Evolutionary conservation across 2,888 invertebrate genomes (phyloP).

Genomic region (Liposcelis brunnea): DNA sequence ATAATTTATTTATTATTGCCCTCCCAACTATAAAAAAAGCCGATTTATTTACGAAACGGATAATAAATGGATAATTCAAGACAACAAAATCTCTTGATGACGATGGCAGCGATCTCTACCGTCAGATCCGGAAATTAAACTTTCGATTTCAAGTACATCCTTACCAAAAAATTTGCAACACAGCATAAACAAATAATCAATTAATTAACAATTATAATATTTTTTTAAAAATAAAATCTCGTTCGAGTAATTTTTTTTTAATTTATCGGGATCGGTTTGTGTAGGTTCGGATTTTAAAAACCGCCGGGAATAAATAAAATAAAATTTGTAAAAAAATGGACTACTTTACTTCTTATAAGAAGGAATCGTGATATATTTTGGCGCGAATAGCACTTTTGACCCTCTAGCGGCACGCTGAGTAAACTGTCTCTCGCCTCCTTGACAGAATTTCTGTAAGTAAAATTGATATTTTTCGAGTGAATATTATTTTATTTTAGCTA

Average conservation of each 20-base stretch:
- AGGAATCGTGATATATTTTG: slow-evolving; percentile 1
- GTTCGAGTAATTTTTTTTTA: not conserved
- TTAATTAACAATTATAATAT: not conserved
- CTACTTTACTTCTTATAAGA: slow-evolving; percentile 3
- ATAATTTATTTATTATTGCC: no score
- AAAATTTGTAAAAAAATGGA: not conserved
- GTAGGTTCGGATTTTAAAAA: not conserved
- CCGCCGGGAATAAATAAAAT: not conserved
- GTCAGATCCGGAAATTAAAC: no score
- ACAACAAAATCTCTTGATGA: no score
- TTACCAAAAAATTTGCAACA: no score
- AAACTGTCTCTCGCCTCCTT: slow-evolving; percentile 12
- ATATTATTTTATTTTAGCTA: slow-evolving; percentile 11
- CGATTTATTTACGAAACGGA: no score
- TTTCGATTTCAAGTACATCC: no score
- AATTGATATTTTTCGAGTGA: not conserved
- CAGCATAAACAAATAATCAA: not conserved
- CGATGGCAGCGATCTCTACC: no score
- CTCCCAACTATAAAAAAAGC: no score
- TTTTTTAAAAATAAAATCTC: not conserved
- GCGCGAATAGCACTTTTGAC: slow-evolving; percentile 10
- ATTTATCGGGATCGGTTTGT: not conserved
- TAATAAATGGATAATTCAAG: no score
- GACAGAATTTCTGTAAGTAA: slow-evolving; percentile 9
- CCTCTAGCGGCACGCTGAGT: slow-evolving; percentile 12